Base-by-base conservation (phyloP, 2,113 vertebrate genomes). In the Pseudorasbora parva region DNA sequence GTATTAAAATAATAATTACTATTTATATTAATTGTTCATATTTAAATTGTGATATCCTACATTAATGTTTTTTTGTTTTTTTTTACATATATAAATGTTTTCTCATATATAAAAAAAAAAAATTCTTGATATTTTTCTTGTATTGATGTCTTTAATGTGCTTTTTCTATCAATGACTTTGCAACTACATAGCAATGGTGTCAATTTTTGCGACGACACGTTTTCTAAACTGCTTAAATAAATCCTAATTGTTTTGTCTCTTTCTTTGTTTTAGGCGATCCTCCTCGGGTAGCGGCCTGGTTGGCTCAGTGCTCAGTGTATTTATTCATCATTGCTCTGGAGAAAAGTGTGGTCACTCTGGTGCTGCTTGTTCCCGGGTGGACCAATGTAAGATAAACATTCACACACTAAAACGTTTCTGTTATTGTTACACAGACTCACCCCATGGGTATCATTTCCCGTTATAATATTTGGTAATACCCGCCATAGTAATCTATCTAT, bases 251-350 rank as follows among this genome's bases (percentile, higher is more conserved):
- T 12, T n/a, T 10, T 19, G 72, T 74, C 2, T 72, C 8, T 45
- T 4, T 43, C 21, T 7, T 6, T 68, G 10, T 82, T 54, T 12
- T 19, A 94, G 94, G 95, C 45, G 94, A 94, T 73, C 92, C 93
- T 21, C 94, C 94, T 0, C 91, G 89, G 88, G 93, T 91, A 0
- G 91, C 91, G 21, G 94, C 94, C 0, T 95, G 92, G 93, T 81
- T 95, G 11, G 91, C 92, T 0, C 95, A 95, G 81, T 93, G 95
- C 25, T 88, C 90, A 4, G 75, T 95, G 76, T 96, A 96, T 87
- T 90, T 96, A 88, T 89, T 95, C 80, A 95, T 95, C 72, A 90
- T 95, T 93, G 91, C 92, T 82, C 89, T 95, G 89, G 94, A 94
- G 91, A 96, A 95, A 88, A 91, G 88, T 0, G 88, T 92, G 47